Base-by-base conservation (phyloP, 1,140 invertebrate species). In the Drosophila micromelanica region DNA sequence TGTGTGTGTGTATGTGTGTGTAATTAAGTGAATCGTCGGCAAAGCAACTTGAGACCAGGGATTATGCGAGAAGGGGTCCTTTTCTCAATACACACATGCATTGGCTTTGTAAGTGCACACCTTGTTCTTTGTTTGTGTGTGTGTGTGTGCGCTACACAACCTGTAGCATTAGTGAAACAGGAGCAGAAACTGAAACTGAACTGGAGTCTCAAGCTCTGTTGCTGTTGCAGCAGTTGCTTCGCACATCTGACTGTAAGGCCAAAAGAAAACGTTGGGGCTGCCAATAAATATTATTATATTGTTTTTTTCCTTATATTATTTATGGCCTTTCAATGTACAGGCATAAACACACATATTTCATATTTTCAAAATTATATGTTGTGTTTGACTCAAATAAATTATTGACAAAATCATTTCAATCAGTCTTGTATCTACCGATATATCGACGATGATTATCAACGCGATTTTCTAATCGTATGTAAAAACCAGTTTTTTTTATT, bases 1-100 rank as follows among this genome's bases (percentile, higher is more conserved):
- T 45, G 20, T 69, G 51, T 54, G 12, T 48, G 27, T 59, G 51
- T 37, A 35, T 61, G 37, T 60, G 40, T 40, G 71, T 69, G 20
- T 23, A 23, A 2, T 23, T 69, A 78, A 65, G 52, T 57, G 61
- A 65, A 62, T 65, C 61, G 62, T 55, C 6, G 30, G 52, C 63
- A 61, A 60, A 65, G 61, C 76, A 80, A 77, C 60, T 63, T 81
- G 72, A 70, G 56, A 77, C 73, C 77, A 77, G 64, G 64, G 70
- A 68, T 61, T 77, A 46, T 52, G 54, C 45, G 61, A 57, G 17
- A 43, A 32, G 51, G 42, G 30, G 8, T 38, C 35, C 23, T 51
- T 55, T 32, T 45, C 12, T 42, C 27, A 11, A 13, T 17, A 51
- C 27, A 40, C 52, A 40, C 37, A 55, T 20, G 32, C 43, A 56